phyloP scores from a whole-genome alignment of 2,113 vertebrate genomes.

The Nyctibius bracteatus region DNA sequence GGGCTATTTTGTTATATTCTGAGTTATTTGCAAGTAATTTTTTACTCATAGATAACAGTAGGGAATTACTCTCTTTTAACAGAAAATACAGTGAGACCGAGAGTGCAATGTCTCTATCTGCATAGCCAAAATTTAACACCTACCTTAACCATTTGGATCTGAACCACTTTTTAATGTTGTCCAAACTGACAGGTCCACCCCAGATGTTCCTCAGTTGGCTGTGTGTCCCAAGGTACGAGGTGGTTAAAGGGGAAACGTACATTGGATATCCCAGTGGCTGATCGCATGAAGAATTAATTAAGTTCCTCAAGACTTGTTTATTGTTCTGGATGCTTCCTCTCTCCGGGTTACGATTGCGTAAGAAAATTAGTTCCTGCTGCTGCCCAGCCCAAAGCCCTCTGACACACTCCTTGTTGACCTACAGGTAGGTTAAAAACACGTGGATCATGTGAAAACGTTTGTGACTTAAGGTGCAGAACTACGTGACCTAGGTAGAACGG shows the following conservation, averaged over 20 bases:
- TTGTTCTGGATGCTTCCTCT: constrained; percentile 99
- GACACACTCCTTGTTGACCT: constrained; percentile 98
- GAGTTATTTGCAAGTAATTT: not conserved
- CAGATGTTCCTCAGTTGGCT: constrained; percentile 83
- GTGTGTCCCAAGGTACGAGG: constrained; percentile 93
- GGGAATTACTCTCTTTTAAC: not conserved
- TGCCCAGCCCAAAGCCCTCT: constrained; percentile 96
- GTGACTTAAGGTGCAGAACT: not conserved
- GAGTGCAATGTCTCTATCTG: not conserved
- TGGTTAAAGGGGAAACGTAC: constrained; percentile 95
- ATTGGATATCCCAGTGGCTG: constrained; percentile 98
- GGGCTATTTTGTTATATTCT: not conserved
- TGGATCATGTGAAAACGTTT: not conserved
- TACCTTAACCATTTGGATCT: constrained; percentile 92
- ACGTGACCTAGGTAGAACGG: fast-evolving
- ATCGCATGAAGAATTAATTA: constrained; percentile 97
- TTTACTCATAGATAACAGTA: not conserved
- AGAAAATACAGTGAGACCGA: not conserved
- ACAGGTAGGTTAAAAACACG: not conserved
- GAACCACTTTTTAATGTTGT: constrained; percentile 86
- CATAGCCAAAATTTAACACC: constrained; percentile 33
- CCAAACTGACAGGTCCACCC: constrained; percentile 86
- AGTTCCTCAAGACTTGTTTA: constrained; percentile 93
- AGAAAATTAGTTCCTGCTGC: constrained; percentile 94
- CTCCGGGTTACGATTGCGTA: constrained; percentile 94